phyloP scores from a whole-genome alignment of 2,797 vertebrate genomes.

The Heliangelus exortis region DNA sequence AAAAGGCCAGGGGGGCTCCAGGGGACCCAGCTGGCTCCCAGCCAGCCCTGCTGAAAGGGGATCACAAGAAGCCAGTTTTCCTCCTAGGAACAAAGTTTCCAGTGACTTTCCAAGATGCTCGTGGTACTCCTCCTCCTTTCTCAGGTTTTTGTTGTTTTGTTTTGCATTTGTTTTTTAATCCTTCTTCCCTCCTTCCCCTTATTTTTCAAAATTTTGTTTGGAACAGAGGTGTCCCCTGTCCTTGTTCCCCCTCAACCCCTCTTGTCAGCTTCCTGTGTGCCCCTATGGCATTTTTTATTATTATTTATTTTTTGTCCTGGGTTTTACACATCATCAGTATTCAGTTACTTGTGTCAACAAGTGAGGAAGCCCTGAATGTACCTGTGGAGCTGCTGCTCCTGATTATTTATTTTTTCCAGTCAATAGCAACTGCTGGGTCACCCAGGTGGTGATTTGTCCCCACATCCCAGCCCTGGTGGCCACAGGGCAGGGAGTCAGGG shows the following conservation, averaged over 20 bases:
- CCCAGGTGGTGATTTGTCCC: fast-evolving
- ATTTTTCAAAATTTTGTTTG: background rate
- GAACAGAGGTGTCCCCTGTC: background rate
- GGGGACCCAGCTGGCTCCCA: conserved; percentile 5
- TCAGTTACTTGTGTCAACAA: background rate
- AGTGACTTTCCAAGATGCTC: conserved; percentile 9
- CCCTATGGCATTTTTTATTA: background rate
- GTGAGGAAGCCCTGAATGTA: background rate
- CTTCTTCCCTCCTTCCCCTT: background rate
- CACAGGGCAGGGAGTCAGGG: background rate
- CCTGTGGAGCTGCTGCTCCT: background rate
- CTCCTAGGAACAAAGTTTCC: conserved; percentile 46
- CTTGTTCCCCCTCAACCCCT: background rate
- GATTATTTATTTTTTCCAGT: background rate
- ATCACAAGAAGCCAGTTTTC: conserved; percentile 46
- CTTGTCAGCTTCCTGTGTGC: fast-evolving
- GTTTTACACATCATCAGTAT: background rate
- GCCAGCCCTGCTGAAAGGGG: conserved; percentile 44
- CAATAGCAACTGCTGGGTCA: background rate
- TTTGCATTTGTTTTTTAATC: background rate
- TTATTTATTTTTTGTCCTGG: background rate
- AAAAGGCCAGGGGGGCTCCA: conserved; percentile 38
- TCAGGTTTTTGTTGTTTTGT: too few relatives aligned
- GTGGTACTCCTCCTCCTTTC: background rate
- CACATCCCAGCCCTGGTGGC: fast-evolving